These are phyloP conservation scores for Babyrousa celebensis DNA, from an alignment of 2,797 vertebrate genomes.

Conservation along the genomic window DNA sequence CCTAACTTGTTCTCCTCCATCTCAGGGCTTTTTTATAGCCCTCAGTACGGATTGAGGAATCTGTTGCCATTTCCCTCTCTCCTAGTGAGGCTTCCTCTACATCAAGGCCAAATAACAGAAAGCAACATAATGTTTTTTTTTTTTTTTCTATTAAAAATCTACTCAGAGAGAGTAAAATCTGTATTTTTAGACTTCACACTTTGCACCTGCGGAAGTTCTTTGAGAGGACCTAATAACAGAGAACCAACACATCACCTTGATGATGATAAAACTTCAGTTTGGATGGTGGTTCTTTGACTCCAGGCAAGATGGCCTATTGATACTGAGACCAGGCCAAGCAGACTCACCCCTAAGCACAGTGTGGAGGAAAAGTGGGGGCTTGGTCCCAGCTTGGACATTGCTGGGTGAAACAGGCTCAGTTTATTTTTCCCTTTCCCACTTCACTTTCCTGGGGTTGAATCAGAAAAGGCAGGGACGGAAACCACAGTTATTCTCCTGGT, in stretches of 20 bases:
- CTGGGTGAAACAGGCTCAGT: neutral
- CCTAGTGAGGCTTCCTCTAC: neutral
- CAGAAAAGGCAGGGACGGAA: neutral
- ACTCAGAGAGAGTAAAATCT: neutral
- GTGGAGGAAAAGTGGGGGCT: neutral
- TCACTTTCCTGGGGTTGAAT: neutral
- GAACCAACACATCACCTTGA: neutral
- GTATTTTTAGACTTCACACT: neutral
- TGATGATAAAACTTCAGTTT: neutral
- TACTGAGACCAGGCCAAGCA: neutral
- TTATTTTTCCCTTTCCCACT: neutral
- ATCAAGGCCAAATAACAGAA: neutral
- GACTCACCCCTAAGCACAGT: accelerated
- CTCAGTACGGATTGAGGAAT: neutral
- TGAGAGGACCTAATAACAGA: neutral
- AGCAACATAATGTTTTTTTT: neutral
- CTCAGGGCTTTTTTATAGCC: neutral
- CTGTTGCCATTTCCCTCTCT: neutral
- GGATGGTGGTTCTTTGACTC: neutral
- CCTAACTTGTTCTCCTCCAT: neutral
- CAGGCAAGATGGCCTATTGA: neutral
- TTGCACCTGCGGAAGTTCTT: neutral
- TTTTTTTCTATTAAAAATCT: neutral
- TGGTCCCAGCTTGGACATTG: neutral
- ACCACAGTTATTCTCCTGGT: neutral